phyloP scores from a whole-genome alignment of 2,888 invertebrate species.

The Hipparchia sbordonii region DNA sequence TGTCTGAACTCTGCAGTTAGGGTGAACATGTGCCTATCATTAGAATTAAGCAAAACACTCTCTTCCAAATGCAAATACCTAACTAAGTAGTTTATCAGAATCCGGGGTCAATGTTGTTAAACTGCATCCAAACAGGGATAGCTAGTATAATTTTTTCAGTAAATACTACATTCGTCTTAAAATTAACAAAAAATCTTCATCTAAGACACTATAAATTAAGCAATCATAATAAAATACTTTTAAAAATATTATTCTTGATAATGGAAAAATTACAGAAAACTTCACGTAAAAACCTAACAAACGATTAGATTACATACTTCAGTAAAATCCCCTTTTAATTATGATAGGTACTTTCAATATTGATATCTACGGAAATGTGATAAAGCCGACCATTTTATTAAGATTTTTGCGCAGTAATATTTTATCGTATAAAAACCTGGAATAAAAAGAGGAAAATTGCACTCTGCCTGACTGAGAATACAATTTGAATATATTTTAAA shows the following conservation, averaged over 20 bases:
- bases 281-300: neutral
- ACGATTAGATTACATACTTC: constrained; percentile 6
- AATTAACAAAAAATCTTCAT: too few relatives aligned
- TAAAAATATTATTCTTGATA: neutral
- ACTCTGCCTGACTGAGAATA: neutral
- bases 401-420: constrained; percentile 30
- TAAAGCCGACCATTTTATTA: constrained; percentile 5
- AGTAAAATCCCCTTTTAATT: neutral
- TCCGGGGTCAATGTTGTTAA: too few relatives aligned
- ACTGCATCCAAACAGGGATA: too few relatives aligned
- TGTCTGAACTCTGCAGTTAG: too few relatives aligned
- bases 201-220: too few relatives aligned
- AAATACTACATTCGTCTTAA: too few relatives aligned
- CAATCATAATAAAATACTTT: too few relatives aligned
- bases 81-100: too few relatives aligned
- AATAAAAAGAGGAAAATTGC: neutral
- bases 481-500: neutral
- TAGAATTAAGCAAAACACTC: too few relatives aligned
- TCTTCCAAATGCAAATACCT: too few relatives aligned
- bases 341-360: neutral
- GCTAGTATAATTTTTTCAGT: too few relatives aligned
- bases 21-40: too few relatives aligned
- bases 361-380: neutral
- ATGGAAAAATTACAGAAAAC: constrained; percentile 6
- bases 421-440: neutral